phyloP scores from a whole-genome alignment of 2,113 vertebrate species.

The Arothron firmamentum region DNA sequence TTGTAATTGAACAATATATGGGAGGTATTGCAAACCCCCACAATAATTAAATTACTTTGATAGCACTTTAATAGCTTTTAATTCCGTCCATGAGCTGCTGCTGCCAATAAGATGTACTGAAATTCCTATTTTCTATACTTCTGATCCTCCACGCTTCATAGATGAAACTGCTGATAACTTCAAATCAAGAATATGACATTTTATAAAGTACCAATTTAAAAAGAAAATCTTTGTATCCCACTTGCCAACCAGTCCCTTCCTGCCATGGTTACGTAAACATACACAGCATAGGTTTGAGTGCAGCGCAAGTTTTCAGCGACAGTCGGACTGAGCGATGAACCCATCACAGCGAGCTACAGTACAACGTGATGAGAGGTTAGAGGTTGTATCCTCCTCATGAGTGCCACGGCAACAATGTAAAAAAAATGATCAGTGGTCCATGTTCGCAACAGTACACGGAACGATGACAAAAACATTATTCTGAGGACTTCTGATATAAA shows the following conservation, averaged over 20 bases:
- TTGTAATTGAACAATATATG: too few species aligned
- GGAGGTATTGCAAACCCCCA: too few species aligned
- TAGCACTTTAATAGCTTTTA: too few species aligned
- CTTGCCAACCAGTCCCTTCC: background rate
- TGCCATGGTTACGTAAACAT: background rate
- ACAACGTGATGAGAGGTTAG: slow-evolving; percentile 49
- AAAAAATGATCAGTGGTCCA: slow-evolving; percentile 36
- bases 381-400: slow-evolving; percentile 42
- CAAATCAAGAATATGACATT: too few species aligned
- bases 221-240: too few species aligned
- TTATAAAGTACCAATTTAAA: too few species aligned
- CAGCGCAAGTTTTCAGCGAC: background rate
- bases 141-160: too few species aligned
- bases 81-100: background rate
- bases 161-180: too few species aligned
- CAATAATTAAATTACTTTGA: too few species aligned
- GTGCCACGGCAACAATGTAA: slow-evolving; percentile 29
- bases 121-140: too few species aligned
- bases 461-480: slow-evolving; percentile 19
- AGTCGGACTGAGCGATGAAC: slow-evolving; percentile 38
- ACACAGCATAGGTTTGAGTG: slow-evolving; percentile 8
- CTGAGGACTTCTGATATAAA: slow-evolving; percentile 1
- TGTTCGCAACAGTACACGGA: slow-evolving; percentile 30
- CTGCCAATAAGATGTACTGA: background rate
- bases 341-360: slow-evolving; percentile 59